These are phyloP conservation scores for Gymnoscopelus braueri DNA, from an alignment of 2,797 vertebrate genomes.

Conservation along the genomic window DNA sequence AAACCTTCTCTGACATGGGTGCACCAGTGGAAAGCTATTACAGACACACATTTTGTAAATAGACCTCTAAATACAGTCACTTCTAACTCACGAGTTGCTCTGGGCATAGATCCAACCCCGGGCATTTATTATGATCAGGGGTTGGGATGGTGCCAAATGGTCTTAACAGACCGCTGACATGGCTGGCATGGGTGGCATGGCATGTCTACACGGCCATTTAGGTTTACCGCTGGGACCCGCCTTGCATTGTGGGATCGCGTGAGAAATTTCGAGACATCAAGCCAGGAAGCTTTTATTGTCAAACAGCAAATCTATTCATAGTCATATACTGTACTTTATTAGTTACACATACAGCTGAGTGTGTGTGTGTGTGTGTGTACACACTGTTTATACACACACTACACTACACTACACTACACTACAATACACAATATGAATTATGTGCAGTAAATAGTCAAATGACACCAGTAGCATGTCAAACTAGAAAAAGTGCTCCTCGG, in stretches of 20 bases:
- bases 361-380: conserved; percentile 6
- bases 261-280: neutral
- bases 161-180: conserved; percentile 39
- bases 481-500: no score
- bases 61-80: neutral
- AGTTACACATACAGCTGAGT: neutral
- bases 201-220: neutral
- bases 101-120: neutral
- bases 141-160: conserved; percentile 1
- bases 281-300: no score
- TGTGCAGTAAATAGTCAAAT: neutral
- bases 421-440: neutral
- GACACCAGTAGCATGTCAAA: no score
- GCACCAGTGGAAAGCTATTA: no score
- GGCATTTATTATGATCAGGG: conserved; percentile 2
- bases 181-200: neutral
- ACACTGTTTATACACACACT: neutral
- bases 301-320: no score
- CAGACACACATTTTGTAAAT: neutral
- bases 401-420: no score
- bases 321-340: no score
- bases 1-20: neutral
- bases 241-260: neutral
- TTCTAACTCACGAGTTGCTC: neutral
- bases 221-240: neutral